Evolutionary conservation across 23 tunicate species (phyloP).

Genomic region (Clavelina lepadiformis): DNA sequence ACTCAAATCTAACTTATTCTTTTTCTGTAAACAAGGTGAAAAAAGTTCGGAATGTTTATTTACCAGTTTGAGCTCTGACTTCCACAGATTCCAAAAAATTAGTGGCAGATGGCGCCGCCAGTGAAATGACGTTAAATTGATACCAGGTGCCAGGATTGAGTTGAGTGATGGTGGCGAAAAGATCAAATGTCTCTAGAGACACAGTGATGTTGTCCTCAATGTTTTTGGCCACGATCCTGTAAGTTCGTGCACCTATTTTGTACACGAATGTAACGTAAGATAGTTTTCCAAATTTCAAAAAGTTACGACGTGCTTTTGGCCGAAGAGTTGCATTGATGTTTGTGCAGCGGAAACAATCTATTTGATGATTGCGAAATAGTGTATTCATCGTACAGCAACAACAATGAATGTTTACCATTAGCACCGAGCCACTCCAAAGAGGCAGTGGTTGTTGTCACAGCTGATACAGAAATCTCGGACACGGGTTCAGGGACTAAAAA

Average conservation of each 20-base stretch:
- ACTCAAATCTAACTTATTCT: no score
- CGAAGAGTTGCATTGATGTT: no score
- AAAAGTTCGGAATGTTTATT: neutral
- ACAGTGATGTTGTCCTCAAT: neutral
- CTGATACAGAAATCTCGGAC: constrained; percentile 8
- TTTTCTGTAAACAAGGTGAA: no score
- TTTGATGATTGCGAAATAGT: neutral
- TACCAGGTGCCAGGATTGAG: constrained; percentile 45
- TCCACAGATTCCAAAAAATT: neutral
- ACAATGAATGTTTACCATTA: no score
- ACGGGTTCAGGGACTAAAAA: constrained; percentile 53
- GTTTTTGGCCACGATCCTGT: constrained; percentile 4
- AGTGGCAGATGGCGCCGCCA: constrained; percentile 5
- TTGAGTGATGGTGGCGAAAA: neutral
- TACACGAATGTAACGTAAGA: no score
- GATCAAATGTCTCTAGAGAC: neutral
- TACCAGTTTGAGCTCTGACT: constrained; percentile 16
- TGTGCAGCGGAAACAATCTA: neutral
- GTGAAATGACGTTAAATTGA: constrained; percentile 24
- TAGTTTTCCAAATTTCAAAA: no score
- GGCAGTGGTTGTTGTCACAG: constrained; percentile 16
- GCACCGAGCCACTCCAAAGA: constrained; percentile 38
- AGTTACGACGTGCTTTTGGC: no score
- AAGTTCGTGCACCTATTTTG: constrained; percentile 28
- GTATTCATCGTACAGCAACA: no score